Evolutionary conservation across 2,888 invertebrate species (phyloP).

Genomic region (Melanostoma scalare): DNA sequence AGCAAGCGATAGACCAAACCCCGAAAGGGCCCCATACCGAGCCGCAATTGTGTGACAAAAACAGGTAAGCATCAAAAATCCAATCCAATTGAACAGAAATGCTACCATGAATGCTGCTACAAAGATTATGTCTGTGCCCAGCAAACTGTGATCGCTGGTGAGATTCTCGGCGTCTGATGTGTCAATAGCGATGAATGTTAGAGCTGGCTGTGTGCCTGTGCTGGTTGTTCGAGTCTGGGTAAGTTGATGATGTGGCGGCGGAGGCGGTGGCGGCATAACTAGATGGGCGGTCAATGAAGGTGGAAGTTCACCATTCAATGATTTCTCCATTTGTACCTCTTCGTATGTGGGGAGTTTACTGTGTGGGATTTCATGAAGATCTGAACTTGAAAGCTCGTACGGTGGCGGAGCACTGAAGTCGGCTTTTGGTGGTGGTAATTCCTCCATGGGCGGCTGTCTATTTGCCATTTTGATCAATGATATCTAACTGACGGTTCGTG

Average conservation of each 20-base stretch:
- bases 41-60: slow-evolving; percentile 97
- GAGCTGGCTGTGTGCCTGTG: slow-evolving; percentile 82
- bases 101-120: slow-evolving; percentile 96
- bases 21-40: slow-evolving; percentile 95
- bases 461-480: slow-evolving; percentile 51
- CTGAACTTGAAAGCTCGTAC: slow-evolving; percentile 86
- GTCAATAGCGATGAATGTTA: slow-evolving; percentile 90
- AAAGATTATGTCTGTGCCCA: slow-evolving; percentile 97
- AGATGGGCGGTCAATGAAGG: slow-evolving; percentile 79
- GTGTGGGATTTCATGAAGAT: slow-evolving; percentile 81
- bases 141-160: slow-evolving; percentile 90
- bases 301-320: slow-evolving; percentile 87
- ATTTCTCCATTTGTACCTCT: slow-evolving; percentile 94
- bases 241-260: slow-evolving; percentile 79
- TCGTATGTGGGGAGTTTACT: slow-evolving; percentile 94
- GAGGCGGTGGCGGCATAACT: slow-evolving; percentile 77
- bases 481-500: slow-evolving; percentile 42
- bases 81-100: slow-evolving; percentile 97
- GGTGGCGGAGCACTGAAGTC: slow-evolving; percentile 94
- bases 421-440: slow-evolving; percentile 91
- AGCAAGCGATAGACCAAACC: slow-evolving; percentile 95
- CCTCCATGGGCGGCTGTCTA: slow-evolving; percentile 80
- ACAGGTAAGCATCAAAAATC: slow-evolving; percentile 94
- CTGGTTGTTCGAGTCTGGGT: slow-evolving; percentile 77
- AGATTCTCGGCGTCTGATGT: slow-evolving; percentile 87